These are phyloP conservation scores for Chrysopa pallens DNA, from an alignment of 1,140 invertebrate species.

Conservation along the genomic window DNA sequence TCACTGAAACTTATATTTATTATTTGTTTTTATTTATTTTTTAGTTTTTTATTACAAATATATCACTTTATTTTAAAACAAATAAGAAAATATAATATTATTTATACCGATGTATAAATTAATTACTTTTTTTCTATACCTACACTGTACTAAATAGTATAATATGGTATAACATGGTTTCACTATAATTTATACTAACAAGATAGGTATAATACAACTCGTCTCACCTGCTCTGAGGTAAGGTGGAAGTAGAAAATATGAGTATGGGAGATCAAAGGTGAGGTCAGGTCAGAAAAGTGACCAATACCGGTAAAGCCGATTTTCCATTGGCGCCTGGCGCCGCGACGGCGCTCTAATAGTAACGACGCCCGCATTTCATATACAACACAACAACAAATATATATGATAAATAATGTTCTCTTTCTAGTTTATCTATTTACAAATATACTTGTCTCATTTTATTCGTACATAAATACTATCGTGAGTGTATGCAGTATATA, in stretches of 20 bases:
- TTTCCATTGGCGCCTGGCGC: slow-evolving; percentile 14
- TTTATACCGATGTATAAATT: no score
- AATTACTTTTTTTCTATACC: no score
- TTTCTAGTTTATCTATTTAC: background rate
- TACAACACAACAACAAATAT: background rate
- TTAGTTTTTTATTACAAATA: no score
- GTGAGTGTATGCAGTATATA: background rate
- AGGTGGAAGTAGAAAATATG: background rate
- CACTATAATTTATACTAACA: no score
- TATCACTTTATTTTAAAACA: no score
- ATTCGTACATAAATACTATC: background rate
- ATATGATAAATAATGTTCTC: background rate
- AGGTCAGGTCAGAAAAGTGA: slow-evolving; percentile 12
- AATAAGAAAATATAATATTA: no score
- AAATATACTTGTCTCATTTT: background rate
- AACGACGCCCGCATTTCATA: slow-evolving; percentile 7
- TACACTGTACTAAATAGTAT: no score
- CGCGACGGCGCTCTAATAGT: slow-evolving; percentile 13
- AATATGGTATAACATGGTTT: no score
- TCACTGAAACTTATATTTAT: no score
- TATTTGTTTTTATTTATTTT: no score
- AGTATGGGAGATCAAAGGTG: slow-evolving; percentile 1
- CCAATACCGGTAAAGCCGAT: slow-evolving; percentile 10
- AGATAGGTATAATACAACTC: no score
- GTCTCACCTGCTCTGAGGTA: slow-evolving; percentile 1